phyloP scores from a whole-genome alignment of 35 echinoderm and acorn worm genomes.

The Apostichopus japonicus region DNA sequence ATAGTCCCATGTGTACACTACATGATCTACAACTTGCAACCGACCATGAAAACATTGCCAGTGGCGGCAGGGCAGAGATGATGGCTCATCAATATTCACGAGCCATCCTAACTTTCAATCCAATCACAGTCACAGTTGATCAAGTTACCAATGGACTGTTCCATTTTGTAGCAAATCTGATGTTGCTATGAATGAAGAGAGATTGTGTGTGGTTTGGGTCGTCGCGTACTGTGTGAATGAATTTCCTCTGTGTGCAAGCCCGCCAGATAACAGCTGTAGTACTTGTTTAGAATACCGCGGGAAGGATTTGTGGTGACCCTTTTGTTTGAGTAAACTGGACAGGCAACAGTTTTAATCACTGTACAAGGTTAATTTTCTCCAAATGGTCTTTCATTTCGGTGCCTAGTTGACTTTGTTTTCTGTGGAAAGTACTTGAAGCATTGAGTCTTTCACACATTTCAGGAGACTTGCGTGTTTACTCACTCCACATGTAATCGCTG shows the following conservation, averaged over 20 bases:
- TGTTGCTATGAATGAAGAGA: constrained; percentile 14
- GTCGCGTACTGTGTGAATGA: not conserved
- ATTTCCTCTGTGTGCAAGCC: not conserved
- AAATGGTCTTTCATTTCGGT: constrained; percentile 50
- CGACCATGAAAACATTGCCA: constrained; percentile 52
- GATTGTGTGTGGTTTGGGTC: constrained; percentile 34
- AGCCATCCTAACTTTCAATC: constrained; percentile 46
- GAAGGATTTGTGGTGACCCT: constrained; percentile 19
- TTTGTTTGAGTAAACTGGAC: constrained; percentile 34
- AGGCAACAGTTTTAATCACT: constrained; percentile 47
- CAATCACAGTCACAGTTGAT: constrained; percentile 58
- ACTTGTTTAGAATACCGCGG: not conserved
- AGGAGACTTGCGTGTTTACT: constrained; percentile 49
- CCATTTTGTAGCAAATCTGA: not conserved
- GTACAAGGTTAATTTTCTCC: constrained; percentile 50
- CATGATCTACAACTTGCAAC: constrained; percentile 48
- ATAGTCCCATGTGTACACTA: constrained; percentile 46
- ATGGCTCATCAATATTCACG: constrained; percentile 29
- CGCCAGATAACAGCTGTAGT: not conserved
- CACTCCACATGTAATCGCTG: constrained; percentile 30
- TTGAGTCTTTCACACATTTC: constrained; percentile 42
- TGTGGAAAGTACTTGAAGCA: not conserved
- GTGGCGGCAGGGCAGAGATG: not conserved
- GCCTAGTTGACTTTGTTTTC: constrained; percentile 49
- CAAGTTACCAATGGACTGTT: constrained; percentile 54